Base-by-base conservation (phyloP, 2,797 vertebrate species). In the Enteromius argenteus region DNA sequence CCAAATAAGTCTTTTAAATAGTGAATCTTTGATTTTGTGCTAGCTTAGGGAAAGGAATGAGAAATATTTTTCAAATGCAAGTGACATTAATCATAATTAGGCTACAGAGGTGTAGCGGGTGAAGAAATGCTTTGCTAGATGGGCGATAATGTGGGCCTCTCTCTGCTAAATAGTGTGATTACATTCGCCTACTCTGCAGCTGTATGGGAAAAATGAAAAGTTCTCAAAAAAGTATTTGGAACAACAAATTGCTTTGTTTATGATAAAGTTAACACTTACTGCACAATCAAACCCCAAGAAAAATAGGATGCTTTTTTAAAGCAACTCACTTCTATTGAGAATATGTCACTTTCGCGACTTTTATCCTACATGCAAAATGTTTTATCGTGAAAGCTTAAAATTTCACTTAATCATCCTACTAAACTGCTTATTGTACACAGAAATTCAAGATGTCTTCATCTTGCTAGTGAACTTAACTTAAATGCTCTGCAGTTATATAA, bases 31-130 rank as follows among this genome's bases (percentile, higher is more conserved):
- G 58, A 62, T 62, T 62, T 62, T 30, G 13, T 32, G 35, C 30
- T 69, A 37, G 39, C 42, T 75, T 80, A 46, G 35, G 27, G 32
- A 32, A 51, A 46, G 53, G 37, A 75, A 84, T 68, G 37, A 74
- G 68, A 84, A 83, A 69, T 39, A 21, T 19, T 7, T 84, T 77
- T 81, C 14, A 71, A 64, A 80, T 72, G 35, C 23, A 67, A 69
- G 68, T 67, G 78, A 84, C 75, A 68, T 83, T 80, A 49, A 86
- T 86, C 81, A 66, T 64, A 64, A 32, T 79, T 73, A 64, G 60
- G 44, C 13, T 19, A 46, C 14, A 46, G 39, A 21, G 17, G 37
- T 30, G 19, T 21, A 44, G 66, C 6, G 15, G 23, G 64, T 72
- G 56, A 27, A 37, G 60, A 79, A 84, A 74, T 35, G 58, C 19